These are phyloP conservation scores for Osmoderma eremita DNA, from an alignment of 2,888 invertebrate genomes.

Conservation along the genomic window DNA sequence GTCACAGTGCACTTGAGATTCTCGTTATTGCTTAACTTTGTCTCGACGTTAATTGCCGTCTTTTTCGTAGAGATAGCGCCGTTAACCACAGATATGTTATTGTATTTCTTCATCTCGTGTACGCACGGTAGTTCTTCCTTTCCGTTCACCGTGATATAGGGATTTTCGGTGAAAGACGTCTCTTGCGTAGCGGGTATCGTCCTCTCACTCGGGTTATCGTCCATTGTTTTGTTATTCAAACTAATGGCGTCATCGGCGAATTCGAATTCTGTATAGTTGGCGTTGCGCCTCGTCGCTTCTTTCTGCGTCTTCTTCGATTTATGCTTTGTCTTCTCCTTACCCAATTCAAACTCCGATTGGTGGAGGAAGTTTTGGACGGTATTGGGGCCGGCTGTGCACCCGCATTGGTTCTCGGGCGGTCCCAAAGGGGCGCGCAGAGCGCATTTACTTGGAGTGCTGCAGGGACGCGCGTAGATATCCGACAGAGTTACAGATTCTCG, in stretches of 20 bases:
- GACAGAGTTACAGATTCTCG: constrained; percentile 64
- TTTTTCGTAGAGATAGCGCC: constrained; percentile 42
- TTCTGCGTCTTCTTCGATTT: constrained; percentile 53
- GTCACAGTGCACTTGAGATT: constrained; percentile 45
- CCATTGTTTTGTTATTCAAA: constrained; percentile 56
- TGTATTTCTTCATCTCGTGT: constrained; percentile 61
- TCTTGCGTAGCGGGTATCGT: constrained; percentile 49
- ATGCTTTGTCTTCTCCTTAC: constrained; percentile 55
- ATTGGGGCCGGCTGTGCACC: constrained; percentile 53
- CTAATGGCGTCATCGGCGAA: constrained; percentile 63
- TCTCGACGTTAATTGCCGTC: constrained; percentile 47
- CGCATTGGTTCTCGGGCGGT: constrained; percentile 58
- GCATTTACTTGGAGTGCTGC: constrained; percentile 58
- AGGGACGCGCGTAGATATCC: constrained; percentile 69
- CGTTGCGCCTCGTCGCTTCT: constrained; percentile 51
- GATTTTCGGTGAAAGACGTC: constrained; percentile 62
- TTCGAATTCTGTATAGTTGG: constrained; percentile 60
- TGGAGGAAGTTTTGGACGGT: constrained; percentile 56
- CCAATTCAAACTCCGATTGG: constrained; percentile 67
- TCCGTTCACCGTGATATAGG: constrained; percentile 71
- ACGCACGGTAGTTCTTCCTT: constrained; percentile 76
- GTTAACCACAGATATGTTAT: constrained; percentile 48
- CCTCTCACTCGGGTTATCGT: constrained; percentile 59
- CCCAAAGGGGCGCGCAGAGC: constrained; percentile 61
- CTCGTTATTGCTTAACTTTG: constrained; percentile 43